Conservation (phyloP, 2,888 invertebrate species). For the Lepidocyrtoides sp. region DNA sequence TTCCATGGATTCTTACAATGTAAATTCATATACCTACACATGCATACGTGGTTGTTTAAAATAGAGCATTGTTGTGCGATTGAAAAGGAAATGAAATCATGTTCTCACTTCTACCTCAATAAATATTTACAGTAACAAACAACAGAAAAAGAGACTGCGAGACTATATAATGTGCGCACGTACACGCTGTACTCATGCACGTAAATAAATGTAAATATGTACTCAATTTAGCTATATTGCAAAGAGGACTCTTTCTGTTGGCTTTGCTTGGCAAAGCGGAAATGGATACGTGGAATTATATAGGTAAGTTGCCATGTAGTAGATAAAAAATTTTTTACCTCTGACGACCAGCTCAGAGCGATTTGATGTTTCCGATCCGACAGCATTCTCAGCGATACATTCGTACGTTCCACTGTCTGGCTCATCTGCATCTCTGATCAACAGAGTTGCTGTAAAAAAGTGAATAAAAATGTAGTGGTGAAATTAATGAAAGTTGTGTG, state of each 20-base stretch:
- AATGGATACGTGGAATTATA: background rate
- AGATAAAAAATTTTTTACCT: conserved; percentile 88
- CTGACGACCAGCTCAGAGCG: conserved; percentile 95
- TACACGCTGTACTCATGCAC: background rate
- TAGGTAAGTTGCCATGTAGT: background rate
- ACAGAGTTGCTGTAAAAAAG: conserved; percentile 91
- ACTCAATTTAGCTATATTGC: conserved; percentile 9
- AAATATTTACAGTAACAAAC: background rate
- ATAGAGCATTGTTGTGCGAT: too few relatives aligned
- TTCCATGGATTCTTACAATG: background rate
- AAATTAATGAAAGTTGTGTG: conserved; percentile 28
- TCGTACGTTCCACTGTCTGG: conserved; percentile 98
- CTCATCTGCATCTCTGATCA: conserved; percentile 96
- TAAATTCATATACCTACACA: background rate
- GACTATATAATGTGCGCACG: too few relatives aligned
- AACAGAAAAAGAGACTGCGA: too few relatives aligned
- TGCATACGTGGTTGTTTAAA: background rate
- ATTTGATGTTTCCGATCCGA: conserved; percentile 97
- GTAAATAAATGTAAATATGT: background rate
- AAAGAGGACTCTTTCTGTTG: too few relatives aligned
- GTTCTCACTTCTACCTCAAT: background rate
- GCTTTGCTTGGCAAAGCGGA: conserved; percentile 16
- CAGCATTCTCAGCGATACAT: conserved; percentile 97
- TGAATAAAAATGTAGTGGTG: conserved; percentile 71
- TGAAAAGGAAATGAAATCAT: background rate